Conservation (phyloP, 2,113 vertebrate genomes). For the Myocastor coypus region DNA sequence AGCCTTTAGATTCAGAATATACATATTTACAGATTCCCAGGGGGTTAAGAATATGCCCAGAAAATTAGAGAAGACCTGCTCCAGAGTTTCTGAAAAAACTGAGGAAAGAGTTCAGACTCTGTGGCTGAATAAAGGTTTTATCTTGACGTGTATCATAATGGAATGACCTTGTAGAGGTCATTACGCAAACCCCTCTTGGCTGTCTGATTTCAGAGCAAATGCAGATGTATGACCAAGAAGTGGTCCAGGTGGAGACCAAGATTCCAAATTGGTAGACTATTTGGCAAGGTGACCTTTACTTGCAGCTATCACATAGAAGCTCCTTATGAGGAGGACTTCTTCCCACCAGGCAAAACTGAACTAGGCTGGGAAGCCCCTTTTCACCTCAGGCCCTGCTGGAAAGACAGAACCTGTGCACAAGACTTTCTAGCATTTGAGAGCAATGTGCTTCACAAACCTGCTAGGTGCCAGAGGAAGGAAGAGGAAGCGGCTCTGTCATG, state of each 20-base stretch:
- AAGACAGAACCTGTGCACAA: background rate
- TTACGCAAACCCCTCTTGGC: background rate
- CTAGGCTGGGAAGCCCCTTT: background rate
- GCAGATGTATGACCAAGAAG: background rate
- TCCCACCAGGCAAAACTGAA: background rate
- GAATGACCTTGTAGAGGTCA: background rate
- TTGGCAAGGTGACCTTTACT: background rate
- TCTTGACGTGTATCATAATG: background rate
- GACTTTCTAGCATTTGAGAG: background rate
- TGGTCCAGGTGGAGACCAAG: background rate
- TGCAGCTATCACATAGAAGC: background rate
- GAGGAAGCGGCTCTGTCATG: background rate
- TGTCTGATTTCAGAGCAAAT: background rate
- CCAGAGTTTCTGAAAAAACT: background rate
- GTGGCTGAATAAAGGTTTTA: background rate
- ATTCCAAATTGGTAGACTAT: background rate
- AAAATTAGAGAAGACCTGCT: background rate
- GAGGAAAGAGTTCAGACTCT: background rate
- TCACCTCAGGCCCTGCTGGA: accelerated
- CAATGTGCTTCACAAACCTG: background rate
- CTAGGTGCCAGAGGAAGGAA: background rate
- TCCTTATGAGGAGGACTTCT: background rate
- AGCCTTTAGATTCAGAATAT: background rate
- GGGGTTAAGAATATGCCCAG: background rate
- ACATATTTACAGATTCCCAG: background rate